Conservation (phyloP, 1,140 invertebrate species). For the Leptonema lineaticorne region DNA sequence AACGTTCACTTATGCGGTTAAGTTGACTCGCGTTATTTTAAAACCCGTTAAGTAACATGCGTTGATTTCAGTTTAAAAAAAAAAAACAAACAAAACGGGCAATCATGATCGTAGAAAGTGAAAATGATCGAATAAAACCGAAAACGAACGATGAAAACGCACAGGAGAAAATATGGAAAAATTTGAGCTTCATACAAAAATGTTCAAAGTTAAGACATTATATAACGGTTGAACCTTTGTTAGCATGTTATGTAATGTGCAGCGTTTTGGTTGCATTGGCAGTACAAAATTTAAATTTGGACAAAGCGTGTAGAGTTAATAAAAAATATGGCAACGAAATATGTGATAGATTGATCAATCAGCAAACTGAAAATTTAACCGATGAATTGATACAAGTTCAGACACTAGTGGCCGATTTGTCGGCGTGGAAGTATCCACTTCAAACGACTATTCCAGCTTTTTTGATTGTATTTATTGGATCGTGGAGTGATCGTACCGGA, state of each 20-base stretch:
- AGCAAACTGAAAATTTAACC: conserved; percentile 49
- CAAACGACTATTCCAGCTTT: conserved; percentile 58
- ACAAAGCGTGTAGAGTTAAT: conserved; percentile 63
- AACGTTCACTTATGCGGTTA: conserved; percentile 10
- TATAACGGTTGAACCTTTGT: conserved; percentile 58
- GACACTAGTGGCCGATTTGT: conserved; percentile 56
- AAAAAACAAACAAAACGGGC: no score
- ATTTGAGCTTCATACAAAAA: conserved; percentile 12
- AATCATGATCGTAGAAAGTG: background rate
- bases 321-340: conserved; percentile 52
- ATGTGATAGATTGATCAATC: conserved; percentile 55
- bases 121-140: background rate
- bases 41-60: no score
- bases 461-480: conserved; percentile 61
- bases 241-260: conserved; percentile 57
- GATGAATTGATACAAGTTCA: conserved; percentile 56
- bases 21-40: no score
- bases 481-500: conserved; percentile 62
- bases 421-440: conserved; percentile 58
- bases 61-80: no score
- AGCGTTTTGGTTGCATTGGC: conserved; percentile 56
- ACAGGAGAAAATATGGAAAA: background rate
- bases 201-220: conserved; percentile 43
- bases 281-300: conserved; percentile 61
- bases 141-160: background rate